phyloP scores from a whole-genome alignment of 2,888 invertebrate species.

The Tromatobia lineatoria region DNA sequence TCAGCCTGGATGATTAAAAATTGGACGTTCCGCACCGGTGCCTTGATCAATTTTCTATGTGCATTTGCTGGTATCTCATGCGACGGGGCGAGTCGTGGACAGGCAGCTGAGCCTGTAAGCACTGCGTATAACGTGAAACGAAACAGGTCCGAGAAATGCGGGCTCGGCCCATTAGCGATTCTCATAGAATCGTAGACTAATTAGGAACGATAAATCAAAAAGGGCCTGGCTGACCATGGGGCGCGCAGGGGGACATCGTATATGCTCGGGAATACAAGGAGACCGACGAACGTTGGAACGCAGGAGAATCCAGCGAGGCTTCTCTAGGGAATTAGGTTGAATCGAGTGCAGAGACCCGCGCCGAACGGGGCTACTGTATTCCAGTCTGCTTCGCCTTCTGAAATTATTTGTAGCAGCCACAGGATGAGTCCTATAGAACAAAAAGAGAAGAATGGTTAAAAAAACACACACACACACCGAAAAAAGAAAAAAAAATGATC shows the following conservation, averaged over 20 bases:
- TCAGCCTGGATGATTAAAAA: neutral
- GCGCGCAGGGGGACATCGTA: constrained; percentile 57
- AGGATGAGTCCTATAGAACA: constrained; percentile 19
- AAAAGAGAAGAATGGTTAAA: constrained; percentile 53
- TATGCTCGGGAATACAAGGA: constrained; percentile 64
- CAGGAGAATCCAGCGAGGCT: constrained; percentile 55
- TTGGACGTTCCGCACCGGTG: neutral
- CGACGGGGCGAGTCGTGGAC: neutral
- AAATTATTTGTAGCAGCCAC: constrained; percentile 49
- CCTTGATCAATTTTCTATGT: neutral
- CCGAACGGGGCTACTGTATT: constrained; percentile 40
- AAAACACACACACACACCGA: constrained; percentile 43
- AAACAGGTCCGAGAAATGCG: constrained; percentile 63
- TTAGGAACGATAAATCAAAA: constrained; percentile 82
- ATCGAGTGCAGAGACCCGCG: constrained; percentile 44
- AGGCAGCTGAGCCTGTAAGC: constrained; percentile 6
- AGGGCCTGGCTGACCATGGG: constrained; percentile 59
- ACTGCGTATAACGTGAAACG: constrained; percentile 35
- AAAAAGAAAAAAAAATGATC: constrained; percentile 61
- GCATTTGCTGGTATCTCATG: constrained; percentile 1
- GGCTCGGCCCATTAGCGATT: constrained; percentile 48
- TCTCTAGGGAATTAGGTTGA: constrained; percentile 67
- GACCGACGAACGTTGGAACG: constrained; percentile 25
- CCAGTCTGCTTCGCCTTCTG: constrained; percentile 38
- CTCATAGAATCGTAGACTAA: constrained; percentile 77